phyloP scores from a whole-genome alignment of 1,140 invertebrate species.

The Amphibalanus amphitrite region DNA sequence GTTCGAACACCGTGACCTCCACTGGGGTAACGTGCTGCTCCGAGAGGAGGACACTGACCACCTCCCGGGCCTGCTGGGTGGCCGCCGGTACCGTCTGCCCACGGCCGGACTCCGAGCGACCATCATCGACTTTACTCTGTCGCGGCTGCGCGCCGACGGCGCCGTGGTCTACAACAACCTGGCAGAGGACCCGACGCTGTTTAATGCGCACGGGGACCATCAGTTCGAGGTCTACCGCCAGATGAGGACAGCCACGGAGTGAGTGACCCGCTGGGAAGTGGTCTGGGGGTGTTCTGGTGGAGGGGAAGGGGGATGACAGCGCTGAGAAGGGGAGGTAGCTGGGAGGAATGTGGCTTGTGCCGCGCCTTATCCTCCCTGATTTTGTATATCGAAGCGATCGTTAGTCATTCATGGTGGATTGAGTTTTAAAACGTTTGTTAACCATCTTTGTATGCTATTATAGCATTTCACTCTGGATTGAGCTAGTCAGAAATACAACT shows the following conservation, averaged over 20 bases:
- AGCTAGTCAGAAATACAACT: too few relatives aligned
- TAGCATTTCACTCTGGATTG: too few relatives aligned
- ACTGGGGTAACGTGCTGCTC: constrained; percentile 78
- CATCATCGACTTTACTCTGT: constrained; percentile 87
- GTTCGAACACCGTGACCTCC: constrained; percentile 88
- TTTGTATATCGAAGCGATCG: too few relatives aligned
- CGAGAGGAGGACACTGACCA: constrained; percentile 21
- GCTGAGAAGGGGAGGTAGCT: too few relatives aligned
- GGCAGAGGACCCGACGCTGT: constrained; percentile 55
- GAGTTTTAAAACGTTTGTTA: too few relatives aligned
- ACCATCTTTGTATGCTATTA: too few relatives aligned
- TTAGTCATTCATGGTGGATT: too few relatives aligned
- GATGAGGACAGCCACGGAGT: constrained; percentile 56
- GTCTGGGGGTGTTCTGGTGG: too few relatives aligned
- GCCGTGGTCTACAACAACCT: constrained; percentile 63
- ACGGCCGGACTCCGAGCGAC: constrained; percentile 32
- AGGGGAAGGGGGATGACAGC: too few relatives aligned
- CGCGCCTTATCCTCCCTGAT: too few relatives aligned
- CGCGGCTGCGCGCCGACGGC: constrained; percentile 46
- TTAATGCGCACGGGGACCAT: constrained; percentile 61
- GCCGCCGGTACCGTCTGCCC: constrained; percentile 28
- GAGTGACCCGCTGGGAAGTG: too few relatives aligned
- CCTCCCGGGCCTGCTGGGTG: constrained; percentile 34
- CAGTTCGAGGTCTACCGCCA: constrained; percentile 86
- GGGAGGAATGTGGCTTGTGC: too few relatives aligned